Evolutionary conservation across 2,888 invertebrate species (phyloP).

Genomic region (Spodoptera littoralis): DNA sequence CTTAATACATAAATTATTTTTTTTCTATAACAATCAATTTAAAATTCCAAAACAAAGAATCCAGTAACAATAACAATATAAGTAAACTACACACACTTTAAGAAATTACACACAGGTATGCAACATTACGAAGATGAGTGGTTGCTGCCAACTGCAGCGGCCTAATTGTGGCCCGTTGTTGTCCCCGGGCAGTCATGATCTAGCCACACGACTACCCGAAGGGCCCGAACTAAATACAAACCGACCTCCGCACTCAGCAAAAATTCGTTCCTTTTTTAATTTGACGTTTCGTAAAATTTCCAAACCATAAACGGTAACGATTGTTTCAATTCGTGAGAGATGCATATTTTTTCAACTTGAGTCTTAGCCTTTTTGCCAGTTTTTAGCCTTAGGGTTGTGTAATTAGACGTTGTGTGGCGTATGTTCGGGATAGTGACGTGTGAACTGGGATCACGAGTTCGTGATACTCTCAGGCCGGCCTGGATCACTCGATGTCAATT

Average conservation of each 20-base stretch:
- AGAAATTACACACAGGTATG: conserved; percentile 49
- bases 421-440: conserved; percentile 52
- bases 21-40: too few species aligned
- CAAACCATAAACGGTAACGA: conserved; percentile 51
- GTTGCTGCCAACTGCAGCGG: conserved; percentile 59
- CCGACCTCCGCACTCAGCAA: conserved; percentile 42
- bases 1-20: too few species aligned
- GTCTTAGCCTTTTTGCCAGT: conserved; percentile 48
- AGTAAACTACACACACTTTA: conserved; percentile 35
- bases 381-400: conserved; percentile 45
- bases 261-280: conserved; percentile 54
- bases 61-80: conserved; percentile 32
- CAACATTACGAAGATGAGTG: conserved; percentile 56
- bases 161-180: conserved; percentile 70
- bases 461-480: conserved; percentile 38
- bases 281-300: conserved; percentile 63
- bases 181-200: conserved; percentile 76
- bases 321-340: conserved; percentile 58
- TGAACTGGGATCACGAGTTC: conserved; percentile 58
- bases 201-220: conserved; percentile 62
- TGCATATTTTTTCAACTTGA: conserved; percentile 51
- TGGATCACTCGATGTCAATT: conserved; percentile 54
- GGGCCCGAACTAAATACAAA: conserved; percentile 61
- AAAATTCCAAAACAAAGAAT: not conserved
- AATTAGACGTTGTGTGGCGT: conserved; percentile 54